Evolutionary conservation across 2,797 vertebrate species (phyloP).

Genomic region (Vultur gryphus): DNA sequence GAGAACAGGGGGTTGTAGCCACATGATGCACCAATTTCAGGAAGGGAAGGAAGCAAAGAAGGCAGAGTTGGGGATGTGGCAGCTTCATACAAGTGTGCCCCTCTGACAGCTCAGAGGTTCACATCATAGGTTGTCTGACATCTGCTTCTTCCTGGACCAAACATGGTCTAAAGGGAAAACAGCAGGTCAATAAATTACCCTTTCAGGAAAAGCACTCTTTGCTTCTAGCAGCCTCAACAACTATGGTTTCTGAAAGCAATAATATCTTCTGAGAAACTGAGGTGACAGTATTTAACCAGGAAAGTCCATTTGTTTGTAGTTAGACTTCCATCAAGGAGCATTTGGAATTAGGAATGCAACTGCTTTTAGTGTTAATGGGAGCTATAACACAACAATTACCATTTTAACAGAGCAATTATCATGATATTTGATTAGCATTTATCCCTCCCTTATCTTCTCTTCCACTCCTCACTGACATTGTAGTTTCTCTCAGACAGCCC

Average conservation of each 20-base stretch:
- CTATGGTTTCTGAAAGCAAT: neutral
- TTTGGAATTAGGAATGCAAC: neutral
- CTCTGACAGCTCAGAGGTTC: neutral
- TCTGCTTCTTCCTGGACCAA: neutral
- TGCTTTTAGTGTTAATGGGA: neutral
- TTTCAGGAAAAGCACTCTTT: neutral
- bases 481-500: neutral
- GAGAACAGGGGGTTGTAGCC: neutral
- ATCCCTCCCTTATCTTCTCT: neutral
- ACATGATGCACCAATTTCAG: neutral
- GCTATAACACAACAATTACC: neutral
- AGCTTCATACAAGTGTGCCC: neutral
- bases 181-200: neutral
- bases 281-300: neutral
- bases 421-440: conserved; percentile 22
- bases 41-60: neutral
- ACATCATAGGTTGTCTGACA: neutral
- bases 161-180: neutral
- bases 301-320: neutral
- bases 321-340: neutral
- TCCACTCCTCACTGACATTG: neutral
- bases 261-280: neutral
- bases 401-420: neutral
- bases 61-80: neutral
- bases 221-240: neutral